Evolutionary conservation across 2,888 invertebrate genomes (phyloP), one percentile per base, ranked within the genome.

Genomic region (Unio delphinus): DNA sequence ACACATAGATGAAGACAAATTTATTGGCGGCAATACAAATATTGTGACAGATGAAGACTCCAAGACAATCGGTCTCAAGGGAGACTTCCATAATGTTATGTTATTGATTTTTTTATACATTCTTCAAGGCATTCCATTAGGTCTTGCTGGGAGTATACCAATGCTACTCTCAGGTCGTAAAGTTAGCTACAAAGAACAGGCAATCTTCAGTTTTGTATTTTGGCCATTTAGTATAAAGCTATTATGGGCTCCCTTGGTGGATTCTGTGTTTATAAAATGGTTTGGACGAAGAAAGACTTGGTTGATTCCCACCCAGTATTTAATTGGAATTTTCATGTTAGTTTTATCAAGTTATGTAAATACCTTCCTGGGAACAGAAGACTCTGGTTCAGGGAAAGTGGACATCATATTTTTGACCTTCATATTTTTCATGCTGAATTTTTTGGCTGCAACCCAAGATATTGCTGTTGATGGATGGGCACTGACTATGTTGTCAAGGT

Each of bases 391-490:
- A 15, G 74, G 69, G 6, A 64, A 72, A 23, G 84, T 87, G 18
- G 79, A 83, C 71, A 80, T 90, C 17, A 18, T 79, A 11, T 70
- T 78, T 64, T 91, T 99, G 45, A 98, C 98, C 0, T 86, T 93
- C 20, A 92, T 96, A 71, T 99, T 99, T 91, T 95, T 99, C 89
- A 92, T 93, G 68, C 92, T 99, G 4, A 99, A 98, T 88, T 98
- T 99, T 87, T 92, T 99, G 83, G 99, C 99, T 7, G 99, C 99
- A 3, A 99, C 99, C 2, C 99, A 99, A 91, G 99, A 99, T 90
- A 98, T 99, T 86, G 99, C 98, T 23, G 99, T 99, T 0, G 99
- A 99, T 91, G 99, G 99, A 30, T 99, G 99, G 99, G 99, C 99
- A 0, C 92, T 99, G 18, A 99, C 99, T 0, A 99, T 99, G 97